Base-by-base conservation (phyloP, 2,888 invertebrate species). In the Nebria brevicollis region DNA sequence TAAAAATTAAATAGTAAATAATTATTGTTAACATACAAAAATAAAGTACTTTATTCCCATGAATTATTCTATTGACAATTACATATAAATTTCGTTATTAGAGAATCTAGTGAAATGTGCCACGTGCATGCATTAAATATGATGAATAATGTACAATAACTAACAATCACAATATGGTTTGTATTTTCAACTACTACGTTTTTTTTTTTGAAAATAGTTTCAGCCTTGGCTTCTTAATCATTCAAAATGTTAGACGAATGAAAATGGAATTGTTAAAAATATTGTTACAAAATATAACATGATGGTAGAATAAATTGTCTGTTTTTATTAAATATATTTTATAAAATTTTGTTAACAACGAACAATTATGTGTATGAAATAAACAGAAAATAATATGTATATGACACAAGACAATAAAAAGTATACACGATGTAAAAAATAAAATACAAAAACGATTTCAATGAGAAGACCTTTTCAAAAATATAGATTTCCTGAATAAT, bases 41-140 rank as follows among this genome's bases (percentile, higher is more conserved):
- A 79, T 79, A 79, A 79, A 79, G 78, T 79, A 74, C 68, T 79
- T 78, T 78, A 78, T 78, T 79, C 75, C 70, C 79, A 79, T 79
- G 79, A 79, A 79, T 79, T 75, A 66, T 68, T 78, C 70, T 66
- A 15, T 74, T 77, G 77, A 77, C 72, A 77, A 77, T 20, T 73
- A 78, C 78, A 79, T 79, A 79, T 66, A 75, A 78, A 79, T 75
- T 26, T 79, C 75, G 68, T 73, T 26, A 26, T 75, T 26, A 78
- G 54, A 73, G 64, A 10, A 78, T 78, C 73, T 66, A 78, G 26
- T 72, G 72, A 73, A 75, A 74, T 79, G 79, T 79, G 79, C 75
- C 75, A 75, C 64, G 75, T 75, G 75, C 74, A 79, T 75, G 68
- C 75, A 75, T 34, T 34, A 34, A 34, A 34, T 34, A 34, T 34